Evolutionary conservation across 1,140 invertebrate genomes (phyloP).

Genomic region (Stenopsyche tienmushanensis): DNA sequence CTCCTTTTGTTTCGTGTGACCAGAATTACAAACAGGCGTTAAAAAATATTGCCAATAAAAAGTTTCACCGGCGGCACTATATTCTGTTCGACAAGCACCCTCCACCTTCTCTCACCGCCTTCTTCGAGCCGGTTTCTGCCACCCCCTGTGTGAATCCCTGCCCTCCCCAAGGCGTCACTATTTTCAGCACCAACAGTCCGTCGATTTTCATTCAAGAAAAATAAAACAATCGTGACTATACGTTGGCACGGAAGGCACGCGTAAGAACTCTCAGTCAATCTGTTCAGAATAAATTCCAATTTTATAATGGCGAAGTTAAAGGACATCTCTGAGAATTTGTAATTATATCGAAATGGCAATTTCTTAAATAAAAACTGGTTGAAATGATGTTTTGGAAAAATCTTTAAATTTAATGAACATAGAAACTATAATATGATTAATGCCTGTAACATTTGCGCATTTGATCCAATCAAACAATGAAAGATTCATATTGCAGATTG

Average conservation of each 20-base stretch:
- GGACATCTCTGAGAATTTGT: not conserved
- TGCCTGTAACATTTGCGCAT: too few species aligned
- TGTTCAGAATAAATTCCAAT: not conserved
- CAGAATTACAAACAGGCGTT: constrained; percentile 43
- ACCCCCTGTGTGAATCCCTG: constrained; percentile 7
- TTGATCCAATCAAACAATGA: too few species aligned
- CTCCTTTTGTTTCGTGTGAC: constrained; percentile 42
- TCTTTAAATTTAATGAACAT: too few species aligned
- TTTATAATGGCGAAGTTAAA: not conserved
- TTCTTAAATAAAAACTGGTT: too few species aligned
- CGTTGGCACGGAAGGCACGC: not conserved
- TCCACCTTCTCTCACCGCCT: constrained; percentile 4
- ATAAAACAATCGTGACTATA: not conserved
- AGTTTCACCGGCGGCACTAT: constrained; percentile 41
- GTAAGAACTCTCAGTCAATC: not conserved
- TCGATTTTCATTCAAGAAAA: constrained; percentile 1
- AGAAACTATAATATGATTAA: too few species aligned
- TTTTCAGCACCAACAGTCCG: not conserved
- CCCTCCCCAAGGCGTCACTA: not conserved
- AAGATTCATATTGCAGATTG: too few species aligned
- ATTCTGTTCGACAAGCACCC: constrained; percentile 42
- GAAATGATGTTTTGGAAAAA: too few species aligned
- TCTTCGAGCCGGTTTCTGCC: not conserved
- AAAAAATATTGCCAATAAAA: constrained; percentile 44
- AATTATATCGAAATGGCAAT: too few species aligned